Evolutionary conservation across 2,888 invertebrate species (phyloP), one percentile per base, ranked within the genome.

Genomic region (Volucella inanis): DNA sequence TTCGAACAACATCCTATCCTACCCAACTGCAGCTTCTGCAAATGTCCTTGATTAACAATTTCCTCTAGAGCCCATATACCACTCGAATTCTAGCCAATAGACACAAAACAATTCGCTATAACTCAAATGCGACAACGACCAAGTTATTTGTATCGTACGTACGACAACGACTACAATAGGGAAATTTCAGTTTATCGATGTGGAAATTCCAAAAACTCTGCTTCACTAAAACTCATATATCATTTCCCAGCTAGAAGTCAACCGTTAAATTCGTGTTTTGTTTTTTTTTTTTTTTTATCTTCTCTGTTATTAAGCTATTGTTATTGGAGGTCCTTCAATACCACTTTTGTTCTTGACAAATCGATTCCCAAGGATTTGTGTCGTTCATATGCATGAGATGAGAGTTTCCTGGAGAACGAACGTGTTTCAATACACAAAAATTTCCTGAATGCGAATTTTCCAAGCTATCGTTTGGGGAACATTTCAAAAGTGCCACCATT

Each of bases 261-360:
- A 74, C 83, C 83, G 68, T 83, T 79, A 83, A 83, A 83, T 83
- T 78, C 78, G 64, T 68, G 68, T 62, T 68, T 83, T 83, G 79
- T 83, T 83, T 83, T 74, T 74, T 18, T 31, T 64, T 71, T 71
- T 47, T 38, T 2, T 14, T 9, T 2, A 3, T 14, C 18, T 45
- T 22, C 18, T 22, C 2, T 3, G 18, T 2, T 22, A 3, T 22
- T 22, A 22, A 22, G 18, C 18, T 22, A 22, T 22, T 22, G 18
- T 22, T 22, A 22, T 22, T 22, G 22, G 31, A 31, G 31, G 31
- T 31, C 52, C 67, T 39, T 31, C 50, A 31, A 8, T 70, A 50
- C 31, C 64, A 68, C 74, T 70, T 74, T 83, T 79, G 67, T 72
- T 67, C 78, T 82, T 82, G 54, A 12, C 59, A 82, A 82, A 55